These are phyloP conservation scores for Tachuris rubrigastra DNA, from an alignment of 2,113 vertebrate genomes.

Conservation along the genomic window DNA sequence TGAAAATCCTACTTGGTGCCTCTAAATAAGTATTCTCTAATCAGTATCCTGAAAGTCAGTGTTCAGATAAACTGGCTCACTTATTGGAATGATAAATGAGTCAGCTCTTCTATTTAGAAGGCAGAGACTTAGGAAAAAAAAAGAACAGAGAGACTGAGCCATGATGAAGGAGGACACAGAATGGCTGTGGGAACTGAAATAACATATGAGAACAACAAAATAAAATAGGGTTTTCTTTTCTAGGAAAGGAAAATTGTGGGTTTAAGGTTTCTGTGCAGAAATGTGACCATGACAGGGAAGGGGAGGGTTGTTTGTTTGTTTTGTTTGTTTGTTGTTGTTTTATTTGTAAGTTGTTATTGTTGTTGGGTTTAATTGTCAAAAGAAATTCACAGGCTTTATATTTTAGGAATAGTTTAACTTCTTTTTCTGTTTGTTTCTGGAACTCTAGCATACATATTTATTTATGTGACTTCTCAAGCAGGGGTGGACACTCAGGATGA, in stretches of 20 bases:
- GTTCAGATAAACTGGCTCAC: not conserved
- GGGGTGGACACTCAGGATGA: not conserved
- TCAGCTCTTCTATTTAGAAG: not conserved
- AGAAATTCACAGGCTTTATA: not conserved
- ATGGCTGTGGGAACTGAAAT: not conserved
- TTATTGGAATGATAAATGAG: not conserved
- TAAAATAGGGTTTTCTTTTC: not conserved
- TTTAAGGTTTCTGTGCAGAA: not conserved
- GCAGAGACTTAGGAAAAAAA: not conserved
- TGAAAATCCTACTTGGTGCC: not conserved
- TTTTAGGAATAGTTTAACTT: not conserved
- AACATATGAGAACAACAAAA: not conserved
- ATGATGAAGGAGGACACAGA: not conserved
- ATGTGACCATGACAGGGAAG: not conserved
- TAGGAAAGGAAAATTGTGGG: accelerated
- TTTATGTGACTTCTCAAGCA: not conserved
- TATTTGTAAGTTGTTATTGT: accelerated
- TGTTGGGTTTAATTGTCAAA: not conserved
- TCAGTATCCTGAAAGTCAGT: not conserved
- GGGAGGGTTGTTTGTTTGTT: too few relatives aligned
- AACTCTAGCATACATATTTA: not conserved
- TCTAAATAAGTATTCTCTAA: not conserved
- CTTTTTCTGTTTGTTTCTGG: not conserved
- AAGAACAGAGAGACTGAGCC: not conserved
- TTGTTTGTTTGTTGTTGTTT: not conserved